Conservation (phyloP, 2,888 invertebrate genomes). For the Euzophera pinguis region DNA sequence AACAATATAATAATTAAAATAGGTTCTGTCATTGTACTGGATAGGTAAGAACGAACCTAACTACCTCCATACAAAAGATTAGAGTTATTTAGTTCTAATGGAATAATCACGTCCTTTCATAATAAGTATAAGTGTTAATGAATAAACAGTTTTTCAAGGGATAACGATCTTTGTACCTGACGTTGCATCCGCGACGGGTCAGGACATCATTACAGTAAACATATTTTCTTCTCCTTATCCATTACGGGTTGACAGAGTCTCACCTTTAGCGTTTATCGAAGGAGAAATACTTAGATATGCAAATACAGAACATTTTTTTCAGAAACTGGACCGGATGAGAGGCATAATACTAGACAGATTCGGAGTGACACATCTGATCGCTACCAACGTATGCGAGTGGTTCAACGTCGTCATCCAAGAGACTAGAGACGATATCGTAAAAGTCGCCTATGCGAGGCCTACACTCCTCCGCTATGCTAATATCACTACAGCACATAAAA, state of each 20-base stretch:
- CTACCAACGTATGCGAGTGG: slow-evolving; percentile 96
- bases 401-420: slow-evolving; percentile 92
- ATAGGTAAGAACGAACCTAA: no score
- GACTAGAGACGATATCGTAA: slow-evolving; percentile 90
- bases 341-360: slow-evolving; percentile 82
- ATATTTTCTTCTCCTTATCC: no score
- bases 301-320: slow-evolving; percentile 23
- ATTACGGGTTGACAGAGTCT: no score
- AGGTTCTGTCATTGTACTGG: no score
- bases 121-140: slow-evolving; percentile 20
- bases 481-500: slow-evolving; percentile 46
- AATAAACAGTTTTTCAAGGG: slow-evolving; percentile 3
- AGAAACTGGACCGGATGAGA: slow-evolving; percentile 70
- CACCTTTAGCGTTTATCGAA: no score
- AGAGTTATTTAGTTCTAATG: no score
- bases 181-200: neutral
- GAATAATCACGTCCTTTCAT: slow-evolving; percentile 23
- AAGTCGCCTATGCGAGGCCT: slow-evolving; percentile 58
- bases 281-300: no score
- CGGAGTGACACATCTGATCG: slow-evolving; percentile 96
- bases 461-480: slow-evolving; percentile 56
- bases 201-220: no score
- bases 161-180: neutral
- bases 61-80: no score
- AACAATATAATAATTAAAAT: no score